These are phyloP conservation scores for Myocastor coypus DNA, from an alignment of 2,113 vertebrate species.

Conservation along the genomic window DNA sequence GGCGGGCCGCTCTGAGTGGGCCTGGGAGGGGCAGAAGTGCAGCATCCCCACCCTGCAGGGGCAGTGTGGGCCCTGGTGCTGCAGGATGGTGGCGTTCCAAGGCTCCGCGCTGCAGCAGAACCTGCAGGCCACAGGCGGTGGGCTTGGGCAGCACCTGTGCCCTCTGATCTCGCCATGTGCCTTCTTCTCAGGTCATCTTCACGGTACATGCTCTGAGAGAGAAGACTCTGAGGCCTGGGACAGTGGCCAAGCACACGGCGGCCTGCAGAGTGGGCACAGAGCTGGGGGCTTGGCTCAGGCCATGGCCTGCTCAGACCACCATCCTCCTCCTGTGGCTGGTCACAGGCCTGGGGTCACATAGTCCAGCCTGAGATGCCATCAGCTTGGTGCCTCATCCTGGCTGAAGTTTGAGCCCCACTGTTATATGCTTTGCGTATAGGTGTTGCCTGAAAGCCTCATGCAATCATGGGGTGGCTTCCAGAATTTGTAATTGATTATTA, in stretches of 20 bases:
- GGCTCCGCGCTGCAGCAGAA: neutral
- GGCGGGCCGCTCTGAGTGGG: rapidly evolving
- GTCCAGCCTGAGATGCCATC: neutral
- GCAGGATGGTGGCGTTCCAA: neutral
- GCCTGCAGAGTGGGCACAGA: rapidly evolving
- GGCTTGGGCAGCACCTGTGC: rapidly evolving
- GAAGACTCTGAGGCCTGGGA: neutral
- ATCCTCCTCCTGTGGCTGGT: neutral
- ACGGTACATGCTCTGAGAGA: neutral
- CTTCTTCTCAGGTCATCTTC: neutral
- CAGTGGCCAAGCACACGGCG: rapidly evolving
- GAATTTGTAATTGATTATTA: too few species aligned
- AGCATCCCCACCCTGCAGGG: neutral
- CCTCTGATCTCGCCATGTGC: neutral
- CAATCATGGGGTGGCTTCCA: too few species aligned
- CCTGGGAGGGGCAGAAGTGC: neutral
- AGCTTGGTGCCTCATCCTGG: neutral
- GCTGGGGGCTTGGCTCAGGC: too few species aligned
- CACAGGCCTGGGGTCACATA: neutral
- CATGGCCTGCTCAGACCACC: rapidly evolving
- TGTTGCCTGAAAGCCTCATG: too few species aligned
- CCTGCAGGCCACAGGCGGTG: neutral
- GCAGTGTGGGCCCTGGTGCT: neutral
- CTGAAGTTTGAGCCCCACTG: neutral
- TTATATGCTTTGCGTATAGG: too few species aligned